Base-by-base conservation (phyloP, 1,140 invertebrate species). In the Solen grandis region DNA sequence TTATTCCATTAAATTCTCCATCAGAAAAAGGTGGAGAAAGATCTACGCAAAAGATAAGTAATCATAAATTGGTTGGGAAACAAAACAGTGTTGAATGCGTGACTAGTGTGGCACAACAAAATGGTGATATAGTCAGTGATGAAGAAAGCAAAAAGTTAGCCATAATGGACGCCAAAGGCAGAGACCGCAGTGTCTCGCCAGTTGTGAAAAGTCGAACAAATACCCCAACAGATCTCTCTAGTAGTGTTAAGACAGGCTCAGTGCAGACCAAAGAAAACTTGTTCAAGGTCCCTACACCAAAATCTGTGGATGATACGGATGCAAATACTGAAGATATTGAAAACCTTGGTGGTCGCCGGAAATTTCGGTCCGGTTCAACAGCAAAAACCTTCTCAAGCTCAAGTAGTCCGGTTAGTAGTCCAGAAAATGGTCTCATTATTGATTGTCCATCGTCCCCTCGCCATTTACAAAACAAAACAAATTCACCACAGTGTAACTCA, bases 351-450 rank as follows among this genome's bases (percentile, higher is more conserved):
- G 72, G 41, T 35, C 33, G 41, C 36, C 16, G 74, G 5, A 74
- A 80, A 27, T 59, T 27, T 19, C 41, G 65, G 10, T 46, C 33
- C 27, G 31, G 65, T 50, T 77, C 79, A 25, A 46, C 52, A 22
- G 29, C 54, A 3, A 66, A 70, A 66, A 22, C 73, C 19, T 46
- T 84, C 8, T 75, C 72, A 1, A 85, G 82, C 73, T 84, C 86
- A 10, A 79, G 83, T 25, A 90, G 88, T 78, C 87, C 89, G 36
- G 84, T 86, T 16, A 91, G 90, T 74, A 91, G 90, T 78, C 90
- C 90, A 16, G 91, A 91, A 76, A 90, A 90, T 68, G 87, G 89
- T 46, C 77, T 92, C 22, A 85, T 92, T 22, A 92, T 92, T 66
- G 91, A 92, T 63, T 90, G 79, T 84, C 86, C 85, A 27, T 69